These are phyloP conservation scores for Leucozona laternaria DNA, from an alignment of 2,888 invertebrate genomes.

Conservation along the genomic window DNA sequence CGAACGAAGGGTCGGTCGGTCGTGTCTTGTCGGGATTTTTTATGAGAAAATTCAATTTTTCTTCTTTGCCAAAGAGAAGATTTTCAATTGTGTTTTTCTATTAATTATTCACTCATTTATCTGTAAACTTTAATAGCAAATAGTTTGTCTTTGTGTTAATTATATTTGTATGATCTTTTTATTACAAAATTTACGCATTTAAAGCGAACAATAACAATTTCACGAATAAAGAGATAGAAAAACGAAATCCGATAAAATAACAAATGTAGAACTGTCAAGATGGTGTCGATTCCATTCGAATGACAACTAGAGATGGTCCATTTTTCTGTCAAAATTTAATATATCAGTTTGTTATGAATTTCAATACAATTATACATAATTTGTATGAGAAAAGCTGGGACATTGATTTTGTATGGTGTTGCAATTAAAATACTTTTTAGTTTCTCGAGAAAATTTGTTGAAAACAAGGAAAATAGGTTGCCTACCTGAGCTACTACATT, in stretches of 20 bases:
- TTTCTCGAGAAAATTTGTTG: conserved; percentile 19
- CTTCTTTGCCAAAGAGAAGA: conserved; percentile 18
- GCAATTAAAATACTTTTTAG: neutral
- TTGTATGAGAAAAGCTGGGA: neutral
- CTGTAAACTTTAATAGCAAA: conserved; percentile 45
- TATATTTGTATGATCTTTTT: conserved; percentile 37
- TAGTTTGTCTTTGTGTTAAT: conserved; percentile 45
- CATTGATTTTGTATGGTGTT: neutral
- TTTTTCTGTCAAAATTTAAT: conserved; percentile 49
- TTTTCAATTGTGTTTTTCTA: conserved; percentile 48
- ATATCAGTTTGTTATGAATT: conserved; percentile 30
- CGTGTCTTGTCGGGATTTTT: conserved; percentile 31
- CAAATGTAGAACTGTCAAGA: conserved; percentile 73
- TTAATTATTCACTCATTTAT: conserved; percentile 24
- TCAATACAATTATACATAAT: neutral
- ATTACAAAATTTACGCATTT: conserved; percentile 66
- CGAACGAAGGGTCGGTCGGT: conserved; percentile 47
- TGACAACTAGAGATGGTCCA: conserved; percentile 38
- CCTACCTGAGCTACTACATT: conserved; percentile 35
- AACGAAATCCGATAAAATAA: conserved; percentile 70
- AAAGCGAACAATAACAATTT: conserved; percentile 67
- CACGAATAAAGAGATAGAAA: conserved; percentile 62
- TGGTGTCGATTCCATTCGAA: conserved; percentile 17
- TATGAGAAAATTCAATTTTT: conserved; percentile 71
- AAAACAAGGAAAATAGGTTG: neutral